These are phyloP conservation scores for Tyrophagus putrescentiae DNA, from an alignment of 1,140 invertebrate species.

Conservation along the genomic window DNA sequence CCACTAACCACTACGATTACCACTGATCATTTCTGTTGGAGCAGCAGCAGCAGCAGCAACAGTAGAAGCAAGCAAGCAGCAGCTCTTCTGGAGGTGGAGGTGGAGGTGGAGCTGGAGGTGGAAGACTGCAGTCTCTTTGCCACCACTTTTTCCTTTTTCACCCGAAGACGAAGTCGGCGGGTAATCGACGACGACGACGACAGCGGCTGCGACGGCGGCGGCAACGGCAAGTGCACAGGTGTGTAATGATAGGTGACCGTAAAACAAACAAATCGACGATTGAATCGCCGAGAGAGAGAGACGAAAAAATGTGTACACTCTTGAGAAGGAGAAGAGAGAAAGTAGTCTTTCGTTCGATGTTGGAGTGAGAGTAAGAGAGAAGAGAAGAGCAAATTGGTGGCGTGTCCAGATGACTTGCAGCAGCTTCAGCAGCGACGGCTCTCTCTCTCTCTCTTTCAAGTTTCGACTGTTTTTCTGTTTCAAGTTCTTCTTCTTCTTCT, in stretches of 20 bases:
- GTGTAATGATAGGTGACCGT: conserved; percentile 12
- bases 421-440: not conserved
- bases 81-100: too few species aligned
- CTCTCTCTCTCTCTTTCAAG: conserved; percentile 10
- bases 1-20: too few species aligned
- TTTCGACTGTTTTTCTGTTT: not conserved
- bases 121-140: too few species aligned
- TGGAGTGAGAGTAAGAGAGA: too few species aligned
- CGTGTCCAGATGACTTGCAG: not conserved
- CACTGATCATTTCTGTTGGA: too few species aligned
- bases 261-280: conserved; percentile 4
- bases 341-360: not conserved
- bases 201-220: not conserved
- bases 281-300: not conserved
- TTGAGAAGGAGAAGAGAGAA: not conserved
- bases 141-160: too few species aligned
- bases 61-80: too few species aligned
- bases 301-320: not conserved
- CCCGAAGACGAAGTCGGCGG: not conserved
- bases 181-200: not conserved
- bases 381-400: too few species aligned
- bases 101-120: too few species aligned
- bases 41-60: too few species aligned
- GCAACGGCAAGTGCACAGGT: not conserved
- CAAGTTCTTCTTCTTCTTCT: too few species aligned